Conservation (phyloP, 2,888 invertebrate genomes). For the Clanis bilineata region DNA sequence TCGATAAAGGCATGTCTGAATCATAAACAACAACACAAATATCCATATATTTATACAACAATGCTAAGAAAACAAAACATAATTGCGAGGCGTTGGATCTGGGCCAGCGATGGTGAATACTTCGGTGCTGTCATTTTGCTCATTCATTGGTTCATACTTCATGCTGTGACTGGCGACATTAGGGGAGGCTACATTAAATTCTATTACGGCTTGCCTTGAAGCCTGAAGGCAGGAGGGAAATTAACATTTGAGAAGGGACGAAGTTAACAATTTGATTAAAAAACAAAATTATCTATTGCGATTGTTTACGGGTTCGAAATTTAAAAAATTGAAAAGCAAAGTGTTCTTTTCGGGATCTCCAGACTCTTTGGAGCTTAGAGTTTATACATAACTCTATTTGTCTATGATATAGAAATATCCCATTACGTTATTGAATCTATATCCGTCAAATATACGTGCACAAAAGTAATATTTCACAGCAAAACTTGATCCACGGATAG, state of each 20-base stretch:
- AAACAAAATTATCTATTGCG: no score
- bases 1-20: not conserved
- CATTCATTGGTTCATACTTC: slow-evolving; percentile 6
- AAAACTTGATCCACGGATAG: not conserved
- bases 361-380: not conserved
- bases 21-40: slow-evolving; percentile 5
- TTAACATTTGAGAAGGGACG: not conserved
- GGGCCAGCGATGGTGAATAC: slow-evolving; percentile 1
- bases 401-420: not conserved
- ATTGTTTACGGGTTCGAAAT: not conserved
- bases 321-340: not conserved
- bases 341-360: no score
- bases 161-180: not conserved
- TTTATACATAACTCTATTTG: not conserved
- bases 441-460: no score
- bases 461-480: not conserved
- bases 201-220: not conserved
- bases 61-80: slow-evolving; percentile 12
- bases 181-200: not conserved
- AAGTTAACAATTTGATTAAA: no score
- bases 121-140: not conserved
- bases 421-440: not conserved
- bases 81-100: not conserved
- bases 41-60: slow-evolving; percentile 10
- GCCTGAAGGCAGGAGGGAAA: not conserved